A percentile compares a stretch with the other conserved stretches of the same genome.
These are phyloP conservation scores for Sciaenops ocellatus DNA, from an alignment of 2,797 vertebrate species.

Conservation along the genomic window DNA sequence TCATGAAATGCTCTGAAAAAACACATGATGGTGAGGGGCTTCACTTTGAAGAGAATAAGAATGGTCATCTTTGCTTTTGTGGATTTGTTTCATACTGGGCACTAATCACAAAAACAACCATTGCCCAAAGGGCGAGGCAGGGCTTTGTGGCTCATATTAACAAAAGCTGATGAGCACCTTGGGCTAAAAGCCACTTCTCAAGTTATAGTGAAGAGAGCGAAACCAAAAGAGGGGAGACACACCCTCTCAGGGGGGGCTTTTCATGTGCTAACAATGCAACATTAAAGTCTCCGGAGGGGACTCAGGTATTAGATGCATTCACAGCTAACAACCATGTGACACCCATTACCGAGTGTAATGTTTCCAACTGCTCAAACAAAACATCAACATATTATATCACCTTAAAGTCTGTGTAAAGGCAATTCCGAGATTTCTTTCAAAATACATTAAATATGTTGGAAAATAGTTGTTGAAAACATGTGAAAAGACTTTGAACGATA, in stretches of 20 bases:
- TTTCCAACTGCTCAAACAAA: conserved; percentile 19
- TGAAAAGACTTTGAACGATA: too few species aligned
- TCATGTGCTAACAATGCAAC: conserved; percentile 27
- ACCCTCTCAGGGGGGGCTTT: conserved; percentile 19
- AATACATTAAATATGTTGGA: too few species aligned
- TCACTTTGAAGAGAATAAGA: neutral
- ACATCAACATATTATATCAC: neutral
- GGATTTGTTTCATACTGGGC: neutral
- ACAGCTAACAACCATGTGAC: conserved; percentile 20
- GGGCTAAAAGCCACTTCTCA: conserved; percentile 34
- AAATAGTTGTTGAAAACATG: too few species aligned
- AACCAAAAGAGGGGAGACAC: conserved; percentile 33
- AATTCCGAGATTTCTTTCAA: too few species aligned
- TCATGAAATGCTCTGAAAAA: neutral
- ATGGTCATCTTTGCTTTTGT: neutral
- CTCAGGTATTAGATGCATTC: conserved; percentile 22
- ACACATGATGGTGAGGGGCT: neutral
- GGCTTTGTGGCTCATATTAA: conserved; percentile 11
- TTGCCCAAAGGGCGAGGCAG: neutral
- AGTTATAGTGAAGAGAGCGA: neutral
- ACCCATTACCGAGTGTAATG: conserved; percentile 8
- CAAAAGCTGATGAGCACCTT: conserved; percentile 17
- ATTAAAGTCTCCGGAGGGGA: neutral
- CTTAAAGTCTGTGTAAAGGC: neutral
- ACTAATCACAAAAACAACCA: neutral